Evolutionary conservation across 2,797 vertebrate species (phyloP).

Genomic region (Rhyacichthys aspro): DNA sequence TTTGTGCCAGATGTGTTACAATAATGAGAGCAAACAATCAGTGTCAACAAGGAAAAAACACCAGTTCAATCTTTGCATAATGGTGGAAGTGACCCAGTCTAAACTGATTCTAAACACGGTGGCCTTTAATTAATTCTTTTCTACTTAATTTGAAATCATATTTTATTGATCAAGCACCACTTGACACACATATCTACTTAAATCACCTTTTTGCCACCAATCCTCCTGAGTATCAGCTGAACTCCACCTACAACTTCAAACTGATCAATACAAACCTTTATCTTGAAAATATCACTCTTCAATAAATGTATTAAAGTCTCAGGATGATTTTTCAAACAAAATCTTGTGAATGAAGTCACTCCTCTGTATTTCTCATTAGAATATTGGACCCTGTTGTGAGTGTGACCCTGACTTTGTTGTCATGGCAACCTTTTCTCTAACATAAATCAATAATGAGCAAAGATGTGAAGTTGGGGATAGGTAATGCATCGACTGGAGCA

Average conservation of each 20-base stretch:
- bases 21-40: too few relatives aligned
- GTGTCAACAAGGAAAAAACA: too few relatives aligned
- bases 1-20: too few relatives aligned
- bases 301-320: constrained; percentile 22
- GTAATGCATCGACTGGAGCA: constrained; percentile 8
- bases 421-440: constrained; percentile 17
- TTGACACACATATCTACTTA: neutral
- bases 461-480: constrained; percentile 3
- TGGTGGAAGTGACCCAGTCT: too few relatives aligned
- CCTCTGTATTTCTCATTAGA: constrained; percentile 4
- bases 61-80: too few relatives aligned
- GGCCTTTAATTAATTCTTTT: too few relatives aligned
- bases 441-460: constrained; percentile 23
- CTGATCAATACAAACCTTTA: constrained; percentile 23
- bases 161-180: neutral
- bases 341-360: constrained; percentile 24
- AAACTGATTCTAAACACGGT: too few relatives aligned
- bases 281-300: constrained; percentile 11
- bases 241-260: constrained; percentile 6
- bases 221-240: neutral
- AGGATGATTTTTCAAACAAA: neutral
- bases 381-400: constrained; percentile 2
- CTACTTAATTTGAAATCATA: too few relatives aligned
- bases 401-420: constrained; percentile 16
- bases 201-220: neutral